phyloP scores from a whole-genome alignment of 1,140 invertebrate genomes.

The Mizuhopecten yessoensis region DNA sequence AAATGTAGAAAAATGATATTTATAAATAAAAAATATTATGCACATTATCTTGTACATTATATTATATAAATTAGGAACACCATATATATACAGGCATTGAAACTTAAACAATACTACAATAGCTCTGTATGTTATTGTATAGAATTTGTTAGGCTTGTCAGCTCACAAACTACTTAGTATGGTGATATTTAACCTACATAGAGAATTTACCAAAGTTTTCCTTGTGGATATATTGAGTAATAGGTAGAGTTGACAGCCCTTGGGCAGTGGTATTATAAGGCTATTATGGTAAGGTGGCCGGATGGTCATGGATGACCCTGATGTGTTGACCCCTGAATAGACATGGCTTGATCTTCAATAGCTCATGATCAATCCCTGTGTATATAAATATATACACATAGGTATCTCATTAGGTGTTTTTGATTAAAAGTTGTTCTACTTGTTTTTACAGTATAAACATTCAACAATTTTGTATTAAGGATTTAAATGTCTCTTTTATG shows the following conservation, averaged over 20 bases:
- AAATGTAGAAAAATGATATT: too few species aligned
- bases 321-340: not conserved
- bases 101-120: too few species aligned
- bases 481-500: not conserved
- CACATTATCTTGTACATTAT: too few species aligned
- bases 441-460: too few species aligned
- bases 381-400: not conserved
- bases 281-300: not conserved
- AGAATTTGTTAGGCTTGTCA: slow-evolving; percentile 1
- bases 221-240: not conserved
- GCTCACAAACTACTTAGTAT: not conserved
- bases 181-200: not conserved
- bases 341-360: not conserved
- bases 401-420: too few species aligned
- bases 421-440: too few species aligned
- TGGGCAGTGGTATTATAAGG: not conserved
- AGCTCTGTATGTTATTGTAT: too few species aligned
- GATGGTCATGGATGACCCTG: not conserved
- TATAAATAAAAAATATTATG: too few species aligned
- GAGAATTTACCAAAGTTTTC: too few species aligned
- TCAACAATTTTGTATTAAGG: not conserved
- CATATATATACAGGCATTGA: too few species aligned
- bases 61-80: too few species aligned
- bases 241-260: not conserved
- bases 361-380: not conserved